Evolutionary conservation across 1,140 invertebrate genomes (phyloP), one percentile per base, ranked within the genome.

Genomic region (Sycobia sp.): DNA sequence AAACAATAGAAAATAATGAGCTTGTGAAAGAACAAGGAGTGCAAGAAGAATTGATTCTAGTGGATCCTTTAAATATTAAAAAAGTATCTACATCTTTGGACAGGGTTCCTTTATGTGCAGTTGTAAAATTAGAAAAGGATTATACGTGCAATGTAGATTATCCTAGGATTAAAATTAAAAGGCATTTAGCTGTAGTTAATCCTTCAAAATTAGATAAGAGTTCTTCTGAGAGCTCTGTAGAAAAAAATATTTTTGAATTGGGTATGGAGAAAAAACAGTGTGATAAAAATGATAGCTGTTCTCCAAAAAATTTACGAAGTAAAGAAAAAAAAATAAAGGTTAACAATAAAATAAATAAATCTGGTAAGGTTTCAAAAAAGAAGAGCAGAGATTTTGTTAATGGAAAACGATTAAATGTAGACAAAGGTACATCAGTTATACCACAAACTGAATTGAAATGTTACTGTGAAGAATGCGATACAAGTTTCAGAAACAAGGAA

Each of bases 391-490:
- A 27, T 0, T 29, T 20, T 60, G 25, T 41, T 27, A 36, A 62
- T 36, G 18, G 14, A 25, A 46, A 62, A 54, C 11, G 10, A 62
- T 18, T n/a, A 46, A 13, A 18, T 14, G n/a, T 43, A 9, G 18
- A 51, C 9, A 43, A 54, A 67, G 11, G 3, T 38, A 32, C 29
- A 20, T 49, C 32, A 47, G 34, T 7, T 46, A 16, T 11, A 51
- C 20, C 55, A 5, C 29, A 32, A 44, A 41, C 54, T 23, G 68
- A 71, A 14, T 62, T 71, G 7, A 77, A 76, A 54, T 67, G 69
- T 25, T 73, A 67, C 27, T 80, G 78, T 50, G 75, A 76, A 7
- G 69, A 69, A 39, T 79, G 78, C 34, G 69, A 73, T 36, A 41
- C 57, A 3, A 66, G 60, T n/a, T 76, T 76, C 22, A 38, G 27